Evolutionary conservation across 2,797 vertebrate genomes (phyloP), one percentile per base, ranked within the genome.

Genomic region (Geotrypetes seraphini): DNA sequence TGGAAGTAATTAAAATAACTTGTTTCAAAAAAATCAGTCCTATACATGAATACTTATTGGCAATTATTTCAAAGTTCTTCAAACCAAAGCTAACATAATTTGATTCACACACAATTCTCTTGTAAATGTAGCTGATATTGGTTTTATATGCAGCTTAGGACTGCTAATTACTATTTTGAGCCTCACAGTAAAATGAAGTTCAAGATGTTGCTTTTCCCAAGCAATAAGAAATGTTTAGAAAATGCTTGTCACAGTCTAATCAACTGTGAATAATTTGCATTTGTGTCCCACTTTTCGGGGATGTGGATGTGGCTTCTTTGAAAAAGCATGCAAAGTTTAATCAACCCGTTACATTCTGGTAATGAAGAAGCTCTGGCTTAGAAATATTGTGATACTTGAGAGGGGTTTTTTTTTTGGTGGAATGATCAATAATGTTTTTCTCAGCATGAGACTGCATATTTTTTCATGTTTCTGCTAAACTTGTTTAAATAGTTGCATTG

Each of bases 11-110:
- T 85, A 81, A 78, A 79, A 72, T 79, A 70, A 71, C 74, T 78
- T 81, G 64, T 73, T 74, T 79, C 51, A 72, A 67, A 77, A 33
- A 79, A 75, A 63, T 52, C 56, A 62, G 45, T 54, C 59, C 67
- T 72, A 75, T 78, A 78, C 65, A 75, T 73, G 74, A 79, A 81
- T 82, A 77, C 79, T 76, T 83, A 79, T 81, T 75, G 73, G 72
- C 75, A 84, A 84, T 84, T 83, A 84, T 78, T 81, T 73, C 66
- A 64, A 73, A 66, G 63, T 81, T 77, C 75, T 79, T 79, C 72
- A 84, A 75, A 79, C 58, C 64, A 69, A 72, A 79, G 71, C 74
- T 77, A 78, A 73, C 55, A 13, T 81, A 74, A 84, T 85, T 83
- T 78, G 73, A 81, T 78, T 80, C 79, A 73, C 71, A 60, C 67